These are phyloP conservation scores for Osmoderma eremita DNA, from an alignment of 2,888 invertebrate genomes.

Conservation along the genomic window DNA sequence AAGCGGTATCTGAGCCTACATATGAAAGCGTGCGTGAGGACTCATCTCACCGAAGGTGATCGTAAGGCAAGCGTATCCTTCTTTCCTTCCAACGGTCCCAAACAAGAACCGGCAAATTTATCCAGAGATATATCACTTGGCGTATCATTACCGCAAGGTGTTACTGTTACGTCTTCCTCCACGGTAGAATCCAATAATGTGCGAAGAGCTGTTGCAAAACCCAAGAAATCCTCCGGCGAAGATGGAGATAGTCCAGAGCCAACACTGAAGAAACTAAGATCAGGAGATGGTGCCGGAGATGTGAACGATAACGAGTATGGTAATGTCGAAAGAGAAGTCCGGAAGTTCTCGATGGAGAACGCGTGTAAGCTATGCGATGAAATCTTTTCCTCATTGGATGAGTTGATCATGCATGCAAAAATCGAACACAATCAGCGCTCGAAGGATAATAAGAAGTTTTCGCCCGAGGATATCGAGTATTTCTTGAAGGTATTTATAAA, in stretches of 20 bases:
- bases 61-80: conserved; percentile 10
- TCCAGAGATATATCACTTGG: no score
- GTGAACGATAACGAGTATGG: conserved; percentile 6
- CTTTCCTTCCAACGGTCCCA: neutral
- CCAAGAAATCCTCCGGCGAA: neutral
- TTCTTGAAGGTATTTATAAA: conserved; percentile 45
- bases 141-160: neutral
- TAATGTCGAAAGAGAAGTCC: neutral
- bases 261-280: neutral
- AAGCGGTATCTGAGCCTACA: conserved; percentile 46
- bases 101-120: neutral
- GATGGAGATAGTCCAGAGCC: neutral
- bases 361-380: conserved; percentile 46
- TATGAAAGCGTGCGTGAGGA: conserved; percentile 41
- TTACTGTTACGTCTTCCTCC: no score
- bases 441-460: conserved; percentile 43
- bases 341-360: conserved; percentile 29
- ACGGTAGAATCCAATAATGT: no score
- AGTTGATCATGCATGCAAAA: conserved; percentile 47
- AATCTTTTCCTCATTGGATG: conserved; percentile 45
- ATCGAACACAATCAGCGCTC: conserved; percentile 45
- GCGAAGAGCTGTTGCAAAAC: no score
- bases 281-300: neutral
- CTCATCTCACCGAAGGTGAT: conserved; percentile 29
- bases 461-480: conserved; percentile 45